phyloP scores from a whole-genome alignment of 2,888 invertebrate genomes.

The Drosophila monieri region DNA sequence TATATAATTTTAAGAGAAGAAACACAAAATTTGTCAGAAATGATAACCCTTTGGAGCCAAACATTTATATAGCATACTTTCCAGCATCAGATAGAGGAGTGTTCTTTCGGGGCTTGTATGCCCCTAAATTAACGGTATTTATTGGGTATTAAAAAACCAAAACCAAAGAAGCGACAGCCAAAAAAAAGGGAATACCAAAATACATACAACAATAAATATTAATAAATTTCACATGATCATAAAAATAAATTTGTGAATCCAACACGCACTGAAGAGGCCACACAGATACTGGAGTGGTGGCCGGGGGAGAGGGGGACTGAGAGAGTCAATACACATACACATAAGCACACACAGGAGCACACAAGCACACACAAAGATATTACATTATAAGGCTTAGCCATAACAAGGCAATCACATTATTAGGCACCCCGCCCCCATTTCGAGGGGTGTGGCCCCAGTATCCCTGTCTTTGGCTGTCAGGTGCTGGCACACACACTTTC shows the following conservation, averaged over 20 bases:
- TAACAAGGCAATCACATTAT: constrained; percentile 78
- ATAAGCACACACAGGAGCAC: constrained; percentile 36
- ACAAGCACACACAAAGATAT: constrained; percentile 56
- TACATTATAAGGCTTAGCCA: constrained; percentile 79
- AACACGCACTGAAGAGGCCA: constrained; percentile 51
- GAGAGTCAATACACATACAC: constrained; percentile 34
- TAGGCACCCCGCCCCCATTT: constrained; percentile 51
- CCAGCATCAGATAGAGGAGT: background rate
- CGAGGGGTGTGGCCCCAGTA: background rate
- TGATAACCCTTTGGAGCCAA: background rate
- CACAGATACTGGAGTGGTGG: constrained; percentile 7
- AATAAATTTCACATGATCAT: constrained; percentile 79
- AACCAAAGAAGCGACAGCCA: constrained; percentile 9
- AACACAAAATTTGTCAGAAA: background rate
- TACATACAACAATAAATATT: constrained; percentile 76
- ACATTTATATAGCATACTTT: background rate
- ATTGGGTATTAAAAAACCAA: constrained; percentile 17
- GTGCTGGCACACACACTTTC: constrained; percentile 23
- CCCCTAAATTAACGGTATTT: constrained; percentile 4
- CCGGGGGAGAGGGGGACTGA: background rate
- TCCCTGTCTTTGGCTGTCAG: constrained; percentile 17
- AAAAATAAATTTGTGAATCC: constrained; percentile 79
- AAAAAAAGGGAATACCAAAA: constrained; percentile 33
- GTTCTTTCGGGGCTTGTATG: background rate
- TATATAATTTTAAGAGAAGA: background rate